A percentile compares a stretch with the other conserved stretches of the same genome.
Conservation (phyloP, 2,797 vertebrate genomes). For the Falco rusticolus region DNA sequence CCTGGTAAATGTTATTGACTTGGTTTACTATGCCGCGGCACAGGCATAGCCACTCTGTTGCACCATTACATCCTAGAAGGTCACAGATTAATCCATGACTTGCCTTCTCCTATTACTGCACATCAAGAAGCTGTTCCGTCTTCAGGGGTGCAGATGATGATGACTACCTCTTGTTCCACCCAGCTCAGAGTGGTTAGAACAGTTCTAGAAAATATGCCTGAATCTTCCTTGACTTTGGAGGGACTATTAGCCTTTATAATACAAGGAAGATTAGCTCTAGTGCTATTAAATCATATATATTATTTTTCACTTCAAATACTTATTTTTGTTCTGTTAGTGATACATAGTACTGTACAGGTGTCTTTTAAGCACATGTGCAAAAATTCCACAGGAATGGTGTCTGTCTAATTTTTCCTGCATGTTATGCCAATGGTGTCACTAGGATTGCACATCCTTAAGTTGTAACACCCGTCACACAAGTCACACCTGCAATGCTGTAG, state of each 20-base stretch:
- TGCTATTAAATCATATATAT: neutral
- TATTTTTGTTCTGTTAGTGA: neutral
- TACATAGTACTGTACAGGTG: fast-evolving
- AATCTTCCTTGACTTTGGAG: neutral
- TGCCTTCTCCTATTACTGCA: neutral
- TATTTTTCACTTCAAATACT: neutral
- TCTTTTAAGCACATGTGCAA: neutral
- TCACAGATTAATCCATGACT: neutral
- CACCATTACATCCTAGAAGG: neutral
- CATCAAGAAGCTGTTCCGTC: neutral
- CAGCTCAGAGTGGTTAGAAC: neutral
- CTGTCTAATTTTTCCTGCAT: neutral
- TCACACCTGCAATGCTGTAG: neutral
- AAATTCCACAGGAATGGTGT: neutral
- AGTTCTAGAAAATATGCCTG: neutral
- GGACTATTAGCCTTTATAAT: neutral
- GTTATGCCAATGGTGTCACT: neutral
- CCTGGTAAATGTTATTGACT: neutral
- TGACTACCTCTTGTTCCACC: neutral
- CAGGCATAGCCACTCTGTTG: neutral
- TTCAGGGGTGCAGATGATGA: neutral
- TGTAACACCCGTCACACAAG: neutral
- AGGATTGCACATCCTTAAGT: neutral
- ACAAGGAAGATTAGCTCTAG: neutral
- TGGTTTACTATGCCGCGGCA: neutral